A percentile compares a stretch with the other conserved stretches of the same genome.
phyloP scores from a whole-genome alignment of 2,888 invertebrate species.

The Amphipoea oculea region DNA sequence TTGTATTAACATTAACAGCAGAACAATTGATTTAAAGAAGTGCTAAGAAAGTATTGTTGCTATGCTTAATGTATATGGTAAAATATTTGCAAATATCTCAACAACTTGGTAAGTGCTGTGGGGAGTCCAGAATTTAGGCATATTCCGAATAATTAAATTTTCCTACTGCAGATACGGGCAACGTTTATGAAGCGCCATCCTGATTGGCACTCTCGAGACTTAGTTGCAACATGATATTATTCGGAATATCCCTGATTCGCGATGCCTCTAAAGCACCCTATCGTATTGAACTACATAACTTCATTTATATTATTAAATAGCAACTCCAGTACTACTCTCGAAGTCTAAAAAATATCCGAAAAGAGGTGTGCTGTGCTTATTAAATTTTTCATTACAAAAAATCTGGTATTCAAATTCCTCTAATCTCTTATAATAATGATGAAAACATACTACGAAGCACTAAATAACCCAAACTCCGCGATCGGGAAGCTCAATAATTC shows the following conservation, averaged over 20 bases:
- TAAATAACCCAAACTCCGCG: constrained; percentile 67
- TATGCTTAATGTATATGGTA: constrained; percentile 54
- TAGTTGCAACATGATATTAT: constrained; percentile 15
- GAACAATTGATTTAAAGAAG: constrained; percentile 40
- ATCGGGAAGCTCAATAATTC: constrained; percentile 67
- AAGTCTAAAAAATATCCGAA: constrained; percentile 69
- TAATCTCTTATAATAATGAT: constrained; percentile 68
- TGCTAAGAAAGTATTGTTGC: constrained; percentile 39
- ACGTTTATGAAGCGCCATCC: constrained; percentile 21
- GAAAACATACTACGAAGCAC: constrained; percentile 73
- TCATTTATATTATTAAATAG: constrained; percentile 47
- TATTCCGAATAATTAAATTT: constrained; percentile 27
- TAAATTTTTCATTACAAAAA: constrained; percentile 57
- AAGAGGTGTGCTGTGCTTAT: constrained; percentile 59
- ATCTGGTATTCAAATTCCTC: constrained; percentile 62
- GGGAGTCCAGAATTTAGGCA: neutral
- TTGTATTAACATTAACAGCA: constrained; percentile 42
- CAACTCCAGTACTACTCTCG: constrained; percentile 31
- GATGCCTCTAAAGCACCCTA: neutral
- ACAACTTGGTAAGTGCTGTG: constrained; percentile 48
- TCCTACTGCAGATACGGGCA: constrained; percentile 4
- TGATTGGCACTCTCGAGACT: constrained; percentile 33
- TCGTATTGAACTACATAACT: constrained; percentile 56
- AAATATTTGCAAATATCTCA: constrained; percentile 62
- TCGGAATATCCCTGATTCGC: constrained; percentile 16